Base-by-base conservation (phyloP, 2,113 vertebrate species). In the Lepidothrix coronata region DNA sequence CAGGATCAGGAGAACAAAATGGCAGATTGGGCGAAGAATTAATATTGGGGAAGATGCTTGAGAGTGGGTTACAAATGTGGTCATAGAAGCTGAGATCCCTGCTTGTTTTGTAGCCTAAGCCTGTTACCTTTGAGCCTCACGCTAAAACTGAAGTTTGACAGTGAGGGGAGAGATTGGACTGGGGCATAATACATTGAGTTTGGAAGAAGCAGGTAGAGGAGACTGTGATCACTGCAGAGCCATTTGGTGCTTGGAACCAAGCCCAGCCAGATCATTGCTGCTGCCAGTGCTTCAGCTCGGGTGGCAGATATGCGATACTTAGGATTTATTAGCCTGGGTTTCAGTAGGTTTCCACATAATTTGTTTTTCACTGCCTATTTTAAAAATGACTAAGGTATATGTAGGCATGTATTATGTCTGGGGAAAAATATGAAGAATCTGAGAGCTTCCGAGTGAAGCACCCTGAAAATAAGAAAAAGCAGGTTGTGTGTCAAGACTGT, bases 191-290 rank as follows among this genome's bases (percentile, higher is more conserved):
- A 30, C 2, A 1, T 9, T 0, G 8, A 89, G 31, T 75, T 82
- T 48, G 39, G 57, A 85, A 75, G 12, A 78, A 78, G 23, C 18
- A 72, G n/a, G 46, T 76, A 84, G 84, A 87, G 30, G 62, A 78
- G 65, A 43, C 48, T 57, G 0, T 74, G 49, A 33, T 68, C 46
- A 19, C 70, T 83, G 66, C 31, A 17, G 37, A 88, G 54, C 86
- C 49, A 55, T 95, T 96, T 91, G 89, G 39, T 67, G 68, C 63
- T 91, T 93, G 87, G 87, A 84, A 81, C 10, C 51, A 74, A 91
- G 72, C 87, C 76, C 51, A 81, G 63, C 11, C 33, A 44, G 14
- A 37, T 89, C 25, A 31, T 48, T 85, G 17, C 48, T 88, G 65
- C 77, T 94, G 87, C 77, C 84, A 84, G 65, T 55, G 89, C 43